Base-by-base conservation (phyloP, 30 jellyfish, hydroid and myxozoan species). In the Catostylus mosaicus region DNA sequence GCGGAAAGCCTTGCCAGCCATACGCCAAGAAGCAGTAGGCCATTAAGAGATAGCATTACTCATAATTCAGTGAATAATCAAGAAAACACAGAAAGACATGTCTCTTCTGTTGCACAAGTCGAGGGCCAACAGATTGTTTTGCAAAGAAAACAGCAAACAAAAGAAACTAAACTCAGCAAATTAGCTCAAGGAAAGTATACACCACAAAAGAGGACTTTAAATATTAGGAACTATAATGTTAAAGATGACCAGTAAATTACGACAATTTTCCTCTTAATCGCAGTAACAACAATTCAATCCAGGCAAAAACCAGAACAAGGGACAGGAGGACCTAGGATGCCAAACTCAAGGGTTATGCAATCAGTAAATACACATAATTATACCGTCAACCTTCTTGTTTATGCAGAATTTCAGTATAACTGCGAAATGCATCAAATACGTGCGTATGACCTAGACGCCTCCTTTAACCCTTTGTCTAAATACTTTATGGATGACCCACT, bases 21-120 rank as follows among this genome's bases (percentile, higher is more conserved):
- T 50, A 86, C 96, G 2, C 96, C 96, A 35, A 84, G 88, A 46
- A 82, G 75, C 60, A 22, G 23, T 57, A 32, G 78, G 40, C 31
- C 32, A 51, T 27, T 32, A 23, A 73, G 50, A 10, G 56, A 62
- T 18, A 60, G 3, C 35, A 34, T 48, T 20, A 19, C 30, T 19
- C 64, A 10, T 36, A 40, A 35, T 29, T 73, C n/a, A 3, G 62
- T 45, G 30, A 30, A 35, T 33, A 64, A 46, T 2, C 54, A 68
- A 16, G 59, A 35, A 4, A 14, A 20, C 14, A 26, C 3, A 14
- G 38, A 0, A 12, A 64, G 22, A 3, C 61, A 68, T 1, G 45
- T 35, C 61, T 0, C 12, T 24, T 34, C 45, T 16, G 54, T 32
- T 29, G 90, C 67, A 22, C 83, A 75, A 54, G 62, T 76, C 27